phyloP scores from a whole-genome alignment of 1,140 invertebrate species.

The Arion vulgaris region DNA sequence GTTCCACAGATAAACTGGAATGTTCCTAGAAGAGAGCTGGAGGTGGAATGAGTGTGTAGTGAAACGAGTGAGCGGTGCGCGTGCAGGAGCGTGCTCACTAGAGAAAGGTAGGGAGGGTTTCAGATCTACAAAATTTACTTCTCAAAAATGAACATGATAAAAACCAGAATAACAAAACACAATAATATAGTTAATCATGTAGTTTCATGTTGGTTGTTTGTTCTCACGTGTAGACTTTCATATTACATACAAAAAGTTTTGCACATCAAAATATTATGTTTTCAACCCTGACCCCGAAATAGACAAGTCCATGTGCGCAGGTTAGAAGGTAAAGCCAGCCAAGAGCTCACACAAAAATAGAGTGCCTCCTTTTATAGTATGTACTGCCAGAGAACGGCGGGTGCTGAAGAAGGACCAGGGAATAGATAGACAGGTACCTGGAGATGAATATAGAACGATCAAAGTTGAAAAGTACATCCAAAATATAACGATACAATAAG shows the following conservation, averaged over 20 bases:
- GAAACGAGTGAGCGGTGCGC: background rate
- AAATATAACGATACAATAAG: too few species aligned
- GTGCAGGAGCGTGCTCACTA: background rate
- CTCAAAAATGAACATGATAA: too few species aligned
- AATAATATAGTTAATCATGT: background rate
- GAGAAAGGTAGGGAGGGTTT: background rate
- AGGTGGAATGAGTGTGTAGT: background rate
- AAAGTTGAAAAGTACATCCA: too few species aligned
- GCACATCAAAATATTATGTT: background rate
- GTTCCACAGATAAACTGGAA: background rate
- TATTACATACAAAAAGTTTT: too few species aligned
- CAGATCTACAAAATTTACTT: too few species aligned
- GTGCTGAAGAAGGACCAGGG: background rate
- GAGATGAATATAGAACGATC: too few species aligned
- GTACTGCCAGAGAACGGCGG: background rate
- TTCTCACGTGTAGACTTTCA: background rate
- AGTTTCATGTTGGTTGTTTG: background rate
- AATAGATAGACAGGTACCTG: too few species aligned
- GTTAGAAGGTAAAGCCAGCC: background rate
- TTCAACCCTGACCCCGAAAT: background rate
- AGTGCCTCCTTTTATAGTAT: slow-evolving; percentile 6
- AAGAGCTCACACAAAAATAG: background rate
- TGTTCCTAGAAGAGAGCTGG: slow-evolving; percentile 1
- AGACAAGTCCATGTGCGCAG: background rate
- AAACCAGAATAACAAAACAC: too few species aligned